phyloP scores from a whole-genome alignment of 64 coral and sea anemone species.

The Orbicella faveolata region DNA sequence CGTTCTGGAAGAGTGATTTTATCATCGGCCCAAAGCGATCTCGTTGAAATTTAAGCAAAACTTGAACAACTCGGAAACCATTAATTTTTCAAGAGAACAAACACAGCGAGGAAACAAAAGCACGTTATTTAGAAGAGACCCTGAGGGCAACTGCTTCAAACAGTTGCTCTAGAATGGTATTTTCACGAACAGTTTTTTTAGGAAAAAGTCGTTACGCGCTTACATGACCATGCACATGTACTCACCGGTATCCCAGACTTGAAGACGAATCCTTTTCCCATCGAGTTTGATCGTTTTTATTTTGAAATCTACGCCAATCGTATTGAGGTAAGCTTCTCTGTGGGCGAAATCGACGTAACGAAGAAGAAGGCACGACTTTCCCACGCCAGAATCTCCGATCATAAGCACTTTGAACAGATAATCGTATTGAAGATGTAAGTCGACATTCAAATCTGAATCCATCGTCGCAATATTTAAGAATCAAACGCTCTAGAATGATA shows the following conservation, averaged over 20 bases:
- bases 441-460: conserved; percentile 68
- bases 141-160: neutral
- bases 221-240: neutral
- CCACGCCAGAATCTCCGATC: conserved; percentile 94
- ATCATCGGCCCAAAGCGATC: neutral
- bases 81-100: conserved; percentile 30
- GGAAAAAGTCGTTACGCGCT: neutral
- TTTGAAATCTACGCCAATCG: conserved; percentile 97
- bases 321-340: conserved; percentile 82
- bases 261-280: conserved; percentile 85
- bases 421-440: conserved; percentile 88
- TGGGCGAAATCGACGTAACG: conserved; percentile 85
- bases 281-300: conserved; percentile 83
- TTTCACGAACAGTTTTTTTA: too few species aligned
- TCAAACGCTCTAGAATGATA: neutral
- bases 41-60: neutral
- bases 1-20: neutral
- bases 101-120: conserved; percentile 4
- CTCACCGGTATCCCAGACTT: conserved; percentile 95
- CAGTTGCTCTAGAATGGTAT: neutral
- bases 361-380: conserved; percentile 93
- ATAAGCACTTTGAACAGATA: conserved; percentile 95
- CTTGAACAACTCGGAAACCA: conserved; percentile 10
- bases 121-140: neutral
- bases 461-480: conserved; percentile 20